A percentile compares a stretch with the other conserved stretches of the same genome.
Evolutionary conservation across 2,888 invertebrate genomes (phyloP).

Genomic region (Pseudoips prasinana): DNA sequence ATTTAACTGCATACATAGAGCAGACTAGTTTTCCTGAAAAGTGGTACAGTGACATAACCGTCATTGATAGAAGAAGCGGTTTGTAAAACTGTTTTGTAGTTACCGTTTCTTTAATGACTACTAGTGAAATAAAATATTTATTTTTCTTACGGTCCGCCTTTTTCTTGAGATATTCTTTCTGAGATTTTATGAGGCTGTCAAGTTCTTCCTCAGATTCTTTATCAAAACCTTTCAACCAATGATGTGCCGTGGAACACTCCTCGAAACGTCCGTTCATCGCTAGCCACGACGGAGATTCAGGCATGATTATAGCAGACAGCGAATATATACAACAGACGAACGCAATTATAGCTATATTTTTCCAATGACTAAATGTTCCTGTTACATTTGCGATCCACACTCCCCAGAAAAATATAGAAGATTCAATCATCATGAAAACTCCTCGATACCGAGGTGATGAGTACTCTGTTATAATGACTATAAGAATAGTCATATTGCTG

Average conservation of each 20-base stretch:
- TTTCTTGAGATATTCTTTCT: slow-evolving; percentile 25
- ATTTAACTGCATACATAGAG: slow-evolving; percentile 49
- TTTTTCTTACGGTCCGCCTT: slow-evolving; percentile 13
- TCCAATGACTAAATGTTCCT: slow-evolving; percentile 51
- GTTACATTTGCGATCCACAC: slow-evolving; percentile 53
- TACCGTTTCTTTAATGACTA: slow-evolving; percentile 20
- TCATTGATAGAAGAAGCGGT: slow-evolving; percentile 35
- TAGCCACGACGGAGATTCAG: slow-evolving; percentile 49
- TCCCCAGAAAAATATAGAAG: slow-evolving; percentile 50
- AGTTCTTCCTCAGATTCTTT: slow-evolving; percentile 39
- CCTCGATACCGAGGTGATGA: slow-evolving; percentile 49
- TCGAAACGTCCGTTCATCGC: slow-evolving; percentile 37
- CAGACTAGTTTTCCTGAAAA: slow-evolving; percentile 46
- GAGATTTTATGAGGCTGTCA: slow-evolving; percentile 28
- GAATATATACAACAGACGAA: slow-evolving; percentile 32
- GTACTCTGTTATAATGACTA: slow-evolving; percentile 48
- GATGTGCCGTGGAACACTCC: slow-evolving; percentile 33
- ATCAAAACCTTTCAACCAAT: slow-evolving; percentile 40
- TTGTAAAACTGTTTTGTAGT: slow-evolving; percentile 38
- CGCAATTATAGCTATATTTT: slow-evolving; percentile 41
- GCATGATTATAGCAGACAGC: slow-evolving; percentile 31
- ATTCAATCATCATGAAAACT: slow-evolving; percentile 48
- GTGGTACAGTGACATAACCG: slow-evolving; percentile 33
- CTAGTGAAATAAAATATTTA: slow-evolving; percentile 18
- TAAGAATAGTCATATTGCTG: slow-evolving; percentile 42